Evolutionary conservation across 2,888 invertebrate species (phyloP).

Genomic region (Polymixis lichenea): DNA sequence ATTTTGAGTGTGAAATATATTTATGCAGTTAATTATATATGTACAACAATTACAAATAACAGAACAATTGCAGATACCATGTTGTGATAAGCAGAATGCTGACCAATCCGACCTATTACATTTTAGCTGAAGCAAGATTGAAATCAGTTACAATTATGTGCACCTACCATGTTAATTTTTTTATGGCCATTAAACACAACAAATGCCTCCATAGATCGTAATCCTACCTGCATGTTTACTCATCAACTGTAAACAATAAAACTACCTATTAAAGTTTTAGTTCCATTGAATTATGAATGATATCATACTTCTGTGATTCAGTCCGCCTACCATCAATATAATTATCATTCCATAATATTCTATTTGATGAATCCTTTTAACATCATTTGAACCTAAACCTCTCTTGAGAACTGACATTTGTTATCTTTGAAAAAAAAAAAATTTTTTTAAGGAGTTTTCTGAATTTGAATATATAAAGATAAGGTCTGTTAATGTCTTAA

Average conservation of each 20-base stretch:
- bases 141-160: slow-evolving; percentile 19
- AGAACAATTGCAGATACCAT: neutral
- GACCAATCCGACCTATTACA: neutral
- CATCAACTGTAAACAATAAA: slow-evolving; percentile 49
- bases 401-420: slow-evolving; percentile 25
- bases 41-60: neutral
- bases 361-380: slow-evolving; percentile 17
- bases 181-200: slow-evolving; percentile 8
- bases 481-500: neutral
- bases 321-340: slow-evolving; percentile 32
- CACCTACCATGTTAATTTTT: neutral
- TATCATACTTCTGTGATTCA: slow-evolving; percentile 64
- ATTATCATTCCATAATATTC: slow-evolving; percentile 16
- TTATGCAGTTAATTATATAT: neutral
- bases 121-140: slow-evolving; percentile 20
- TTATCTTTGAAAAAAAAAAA: neutral
- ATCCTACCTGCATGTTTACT: slow-evolving; percentile 43
- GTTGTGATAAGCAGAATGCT: slow-evolving; percentile 4
- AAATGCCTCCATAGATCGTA: neutral
- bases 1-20: neutral
- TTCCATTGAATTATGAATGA: slow-evolving; percentile 71
- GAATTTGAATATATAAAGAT: neutral
- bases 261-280: slow-evolving; percentile 53
- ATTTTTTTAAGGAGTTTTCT: slow-evolving; percentile 1
- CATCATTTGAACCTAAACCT: slow-evolving; percentile 43